A percentile compares a stretch with the other conserved stretches of the same genome.
phyloP scores from a whole-genome alignment of 2,888 invertebrate genomes.

The Melanophora roralis region DNA sequence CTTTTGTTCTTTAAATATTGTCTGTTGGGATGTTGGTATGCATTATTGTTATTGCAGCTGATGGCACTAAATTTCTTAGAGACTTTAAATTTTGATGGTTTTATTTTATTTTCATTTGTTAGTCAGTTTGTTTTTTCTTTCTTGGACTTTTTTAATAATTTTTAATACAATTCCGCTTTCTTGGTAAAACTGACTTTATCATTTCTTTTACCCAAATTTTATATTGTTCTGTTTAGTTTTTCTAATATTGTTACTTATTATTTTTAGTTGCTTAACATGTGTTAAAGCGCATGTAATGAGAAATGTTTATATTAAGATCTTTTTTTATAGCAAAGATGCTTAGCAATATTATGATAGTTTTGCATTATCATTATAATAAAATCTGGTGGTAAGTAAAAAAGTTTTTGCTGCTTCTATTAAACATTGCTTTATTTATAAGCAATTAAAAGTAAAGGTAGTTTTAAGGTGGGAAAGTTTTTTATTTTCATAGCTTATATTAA shows the following conservation, averaged over 20 bases:
- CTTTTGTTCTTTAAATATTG: too few relatives aligned
- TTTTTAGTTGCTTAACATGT: background rate
- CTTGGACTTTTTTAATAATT: background rate
- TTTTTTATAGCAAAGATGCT: slow-evolving; percentile 12
- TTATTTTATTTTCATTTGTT: background rate
- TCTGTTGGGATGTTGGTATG: too few relatives aligned
- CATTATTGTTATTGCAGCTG: slow-evolving; percentile 28
- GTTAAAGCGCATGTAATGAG: background rate
- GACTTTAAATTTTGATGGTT: slow-evolving; percentile 11
- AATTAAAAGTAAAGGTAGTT: too few relatives aligned
- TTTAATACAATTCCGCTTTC: background rate
- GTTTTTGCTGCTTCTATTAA: background rate
- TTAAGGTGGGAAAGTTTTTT: background rate
- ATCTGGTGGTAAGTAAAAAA: background rate
- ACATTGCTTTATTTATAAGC: too few relatives aligned
- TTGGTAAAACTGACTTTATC: background rate
- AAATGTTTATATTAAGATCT: slow-evolving; percentile 11
- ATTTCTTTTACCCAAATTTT: background rate
- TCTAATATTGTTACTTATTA: background rate
- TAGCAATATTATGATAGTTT: slow-evolving; percentile 1
- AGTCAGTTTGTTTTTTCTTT: background rate
- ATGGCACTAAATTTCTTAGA: background rate
- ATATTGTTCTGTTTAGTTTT: background rate
- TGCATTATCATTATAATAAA: slow-evolving; percentile 6
- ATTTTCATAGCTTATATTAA: background rate